Evolutionary conservation across 2,888 invertebrate genomes (phyloP).

Genomic region (Polietes domitor): DNA sequence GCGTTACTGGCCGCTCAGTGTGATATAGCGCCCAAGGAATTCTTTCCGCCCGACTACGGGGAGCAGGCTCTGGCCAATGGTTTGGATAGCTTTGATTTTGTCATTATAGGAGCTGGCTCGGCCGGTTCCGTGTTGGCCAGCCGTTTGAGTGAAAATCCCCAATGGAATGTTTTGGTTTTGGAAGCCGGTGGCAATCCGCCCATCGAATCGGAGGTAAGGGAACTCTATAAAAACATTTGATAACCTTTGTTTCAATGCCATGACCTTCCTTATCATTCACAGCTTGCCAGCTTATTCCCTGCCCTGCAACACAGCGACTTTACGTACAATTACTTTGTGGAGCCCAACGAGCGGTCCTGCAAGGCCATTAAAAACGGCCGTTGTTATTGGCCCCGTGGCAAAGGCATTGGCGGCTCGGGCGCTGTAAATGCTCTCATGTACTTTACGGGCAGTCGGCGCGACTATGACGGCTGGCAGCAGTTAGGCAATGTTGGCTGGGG

Average conservation of each 20-base stretch:
- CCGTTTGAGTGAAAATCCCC: slow-evolving; percentile 86
- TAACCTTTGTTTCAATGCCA: neutral
- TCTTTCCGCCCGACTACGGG: slow-evolving; percentile 82
- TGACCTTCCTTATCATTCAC: neutral
- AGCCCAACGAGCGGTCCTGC: slow-evolving; percentile 69
- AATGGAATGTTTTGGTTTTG: slow-evolving; percentile 88
- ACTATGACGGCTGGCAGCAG: slow-evolving; percentile 84
- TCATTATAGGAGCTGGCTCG: slow-evolving; percentile 83
- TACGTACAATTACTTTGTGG: slow-evolving; percentile 70
- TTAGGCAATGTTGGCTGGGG: slow-evolving; percentile 84
- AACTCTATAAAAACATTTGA: neutral
- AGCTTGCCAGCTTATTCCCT: slow-evolving; percentile 69
- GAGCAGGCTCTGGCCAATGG: slow-evolving; percentile 57
- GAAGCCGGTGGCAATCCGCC: slow-evolving; percentile 88
- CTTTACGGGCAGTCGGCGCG: slow-evolving; percentile 83
- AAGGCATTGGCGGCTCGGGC: slow-evolving; percentile 85
- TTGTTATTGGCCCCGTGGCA: slow-evolving; percentile 83
- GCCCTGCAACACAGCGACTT: slow-evolving; percentile 68
- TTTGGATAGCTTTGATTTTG: slow-evolving; percentile 81
- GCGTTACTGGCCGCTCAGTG: slow-evolving; percentile 83
- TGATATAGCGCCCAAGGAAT: slow-evolving; percentile 80
- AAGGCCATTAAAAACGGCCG: slow-evolving; percentile 67
- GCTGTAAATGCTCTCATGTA: slow-evolving; percentile 85
- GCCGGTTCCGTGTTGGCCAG: slow-evolving; percentile 84
- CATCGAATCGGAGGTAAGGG: slow-evolving; percentile 79